Evolutionary conservation across 2,113 vertebrate genomes (phyloP).

Genomic region (Corydoras maculifer): DNA sequence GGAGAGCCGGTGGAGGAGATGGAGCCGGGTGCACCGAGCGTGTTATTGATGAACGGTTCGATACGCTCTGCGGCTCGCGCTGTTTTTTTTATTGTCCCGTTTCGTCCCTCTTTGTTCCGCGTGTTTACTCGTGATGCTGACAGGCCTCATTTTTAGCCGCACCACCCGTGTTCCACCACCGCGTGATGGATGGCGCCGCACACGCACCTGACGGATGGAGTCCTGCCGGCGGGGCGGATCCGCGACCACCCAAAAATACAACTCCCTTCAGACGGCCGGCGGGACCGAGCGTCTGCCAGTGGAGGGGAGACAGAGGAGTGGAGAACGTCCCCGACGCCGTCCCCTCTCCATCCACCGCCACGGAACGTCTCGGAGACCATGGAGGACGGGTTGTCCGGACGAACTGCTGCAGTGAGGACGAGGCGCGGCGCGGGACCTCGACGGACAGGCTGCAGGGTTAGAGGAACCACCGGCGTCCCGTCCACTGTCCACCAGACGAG

Average conservation of each 20-base stretch:
- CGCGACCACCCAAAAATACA: not conserved
- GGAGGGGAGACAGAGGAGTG: not conserved
- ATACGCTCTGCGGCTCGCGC: conserved; percentile 4
- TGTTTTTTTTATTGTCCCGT: conserved; percentile 1
- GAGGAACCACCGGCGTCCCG: too few species aligned
- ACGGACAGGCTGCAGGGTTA: too few species aligned
- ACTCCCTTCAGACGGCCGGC: not conserved
- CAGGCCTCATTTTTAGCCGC: conserved; percentile 22
- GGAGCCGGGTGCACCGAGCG: not conserved
- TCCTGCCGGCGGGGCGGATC: not conserved
- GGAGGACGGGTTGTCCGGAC: too few species aligned
- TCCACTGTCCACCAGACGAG: too few species aligned
- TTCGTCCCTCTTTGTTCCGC: conserved; percentile 9
- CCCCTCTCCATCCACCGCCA: too few species aligned
- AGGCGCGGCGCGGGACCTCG: too few species aligned
- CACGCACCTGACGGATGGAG: conserved; percentile 3
- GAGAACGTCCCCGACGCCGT: too few species aligned
- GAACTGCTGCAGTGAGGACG: too few species aligned
- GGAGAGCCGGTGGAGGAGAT: too few species aligned
- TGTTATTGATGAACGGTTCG: conserved; percentile 19
- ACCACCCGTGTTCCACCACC: conserved; percentile 9
- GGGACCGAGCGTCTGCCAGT: not conserved
- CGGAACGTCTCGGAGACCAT: too few species aligned
- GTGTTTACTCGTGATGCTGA: conserved; percentile 28
- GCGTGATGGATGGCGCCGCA: conserved; percentile 3